A percentile compares a stretch with the other conserved stretches of the same genome.
Evolutionary conservation across 2,113 vertebrate genomes (phyloP).

Genomic region (Probosciger aterrimus): DNA sequence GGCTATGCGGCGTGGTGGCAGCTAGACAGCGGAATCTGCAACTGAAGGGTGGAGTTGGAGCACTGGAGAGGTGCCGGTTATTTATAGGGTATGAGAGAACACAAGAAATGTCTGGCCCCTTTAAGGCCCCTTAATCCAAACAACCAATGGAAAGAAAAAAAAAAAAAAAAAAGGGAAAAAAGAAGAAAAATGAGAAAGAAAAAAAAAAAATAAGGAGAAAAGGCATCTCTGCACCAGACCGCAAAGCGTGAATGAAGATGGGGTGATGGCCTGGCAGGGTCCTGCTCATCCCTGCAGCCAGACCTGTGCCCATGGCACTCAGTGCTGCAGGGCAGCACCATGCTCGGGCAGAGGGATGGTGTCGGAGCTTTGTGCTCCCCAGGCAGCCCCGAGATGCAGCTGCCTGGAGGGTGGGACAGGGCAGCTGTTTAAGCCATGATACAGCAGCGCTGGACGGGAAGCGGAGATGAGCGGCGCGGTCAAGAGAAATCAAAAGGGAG

Average conservation of each 20-base stretch:
- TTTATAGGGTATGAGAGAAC: constrained; percentile 70
- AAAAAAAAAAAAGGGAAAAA: neutral
- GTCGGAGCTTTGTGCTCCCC: neutral
- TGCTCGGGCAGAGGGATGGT: fast-evolving
- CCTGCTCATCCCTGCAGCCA: neutral
- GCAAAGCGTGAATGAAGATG: neutral
- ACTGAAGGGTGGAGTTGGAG: constrained; percentile 57
- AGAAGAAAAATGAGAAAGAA: fast-evolving
- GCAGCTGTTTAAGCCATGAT: constrained; percentile 40
- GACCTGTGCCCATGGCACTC: neutral
- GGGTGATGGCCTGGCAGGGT: neutral
- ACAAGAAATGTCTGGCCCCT: constrained; percentile 63
- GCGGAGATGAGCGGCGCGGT: fast-evolving
- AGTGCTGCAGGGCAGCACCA: neutral
- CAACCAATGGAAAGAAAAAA: constrained; percentile 32
- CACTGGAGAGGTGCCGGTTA: constrained; percentile 63
- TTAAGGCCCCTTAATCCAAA: constrained; percentile 68
- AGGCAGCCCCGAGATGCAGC: neutral
- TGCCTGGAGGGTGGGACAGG: constrained; percentile 48
- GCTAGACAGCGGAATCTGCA: constrained; percentile 63
- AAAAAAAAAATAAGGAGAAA: neutral
- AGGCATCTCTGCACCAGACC: neutral
- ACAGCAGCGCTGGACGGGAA: neutral
- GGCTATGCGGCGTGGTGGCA: constrained; percentile 22
- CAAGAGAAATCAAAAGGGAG: neutral